These are phyloP conservation scores for Terrapene triunguis DNA, from an alignment of 2,113 vertebrate genomes.

Conservation along the genomic window DNA sequence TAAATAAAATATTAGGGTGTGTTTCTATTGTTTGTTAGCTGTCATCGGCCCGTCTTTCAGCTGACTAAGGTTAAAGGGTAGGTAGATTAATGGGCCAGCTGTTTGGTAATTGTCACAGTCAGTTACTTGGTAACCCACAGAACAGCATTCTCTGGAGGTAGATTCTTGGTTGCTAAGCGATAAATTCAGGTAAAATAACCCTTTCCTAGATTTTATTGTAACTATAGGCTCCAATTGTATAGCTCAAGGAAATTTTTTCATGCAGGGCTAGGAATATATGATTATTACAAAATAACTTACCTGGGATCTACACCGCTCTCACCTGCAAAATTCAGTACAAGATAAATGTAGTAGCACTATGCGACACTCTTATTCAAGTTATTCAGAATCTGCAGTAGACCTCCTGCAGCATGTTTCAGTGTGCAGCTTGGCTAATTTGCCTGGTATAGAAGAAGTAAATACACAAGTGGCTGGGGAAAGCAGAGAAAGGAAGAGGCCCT, in stretches of 20 bases:
- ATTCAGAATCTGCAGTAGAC: not conserved
- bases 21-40: slow-evolving; percentile 76
- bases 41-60: slow-evolving; percentile 70
- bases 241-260: not conserved
- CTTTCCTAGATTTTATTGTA: slow-evolving; percentile 60
- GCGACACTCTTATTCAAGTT: not conserved
- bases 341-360: slow-evolving; percentile 15
- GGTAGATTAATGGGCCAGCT: slow-evolving; percentile 77
- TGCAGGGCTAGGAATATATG: slow-evolving; percentile 9
- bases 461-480: slow-evolving; percentile 17
- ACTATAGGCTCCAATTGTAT: slow-evolving; percentile 31
- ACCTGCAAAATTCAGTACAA: not conserved
- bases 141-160: slow-evolving; percentile 68
- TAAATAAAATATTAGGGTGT: slow-evolving; percentile 80
- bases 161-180: slow-evolving; percentile 79
- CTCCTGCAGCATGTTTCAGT: not conserved
- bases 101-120: slow-evolving; percentile 79
- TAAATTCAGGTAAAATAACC: slow-evolving; percentile 79
- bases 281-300: slow-evolving; percentile 49
- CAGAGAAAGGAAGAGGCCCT: not conserved
- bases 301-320: not conserved
- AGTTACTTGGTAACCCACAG: slow-evolving; percentile 76
- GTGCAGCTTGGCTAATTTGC: not conserved
- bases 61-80: slow-evolving; percentile 76
- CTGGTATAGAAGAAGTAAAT: not conserved